A percentile compares a stretch with the other conserved stretches of the same genome.
These are phyloP conservation scores for Phyllotreta cruciferae DNA, from an alignment of 2,888 invertebrate genomes.

Conservation along the genomic window DNA sequence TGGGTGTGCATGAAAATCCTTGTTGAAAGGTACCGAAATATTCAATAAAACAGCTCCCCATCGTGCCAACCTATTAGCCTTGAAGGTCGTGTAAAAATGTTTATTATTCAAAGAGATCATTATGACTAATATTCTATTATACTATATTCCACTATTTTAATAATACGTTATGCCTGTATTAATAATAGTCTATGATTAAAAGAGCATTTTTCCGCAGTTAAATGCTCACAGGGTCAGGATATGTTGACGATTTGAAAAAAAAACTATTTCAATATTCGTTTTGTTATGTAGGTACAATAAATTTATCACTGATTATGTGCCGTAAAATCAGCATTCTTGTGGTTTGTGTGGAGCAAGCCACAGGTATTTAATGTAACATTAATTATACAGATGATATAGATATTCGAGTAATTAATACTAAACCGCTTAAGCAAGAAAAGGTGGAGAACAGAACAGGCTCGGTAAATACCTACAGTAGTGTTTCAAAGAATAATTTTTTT, in stretches of 20 bases:
- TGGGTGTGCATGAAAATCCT: neutral
- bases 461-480: too few relatives aligned
- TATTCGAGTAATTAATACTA: too few relatives aligned
- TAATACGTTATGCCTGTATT: conserved; percentile 12
- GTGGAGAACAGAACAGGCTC: too few relatives aligned
- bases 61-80: conserved; percentile 14
- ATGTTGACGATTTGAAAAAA: neutral
- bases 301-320: too few relatives aligned
- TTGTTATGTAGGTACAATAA: too few relatives aligned
- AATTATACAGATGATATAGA: too few relatives aligned
- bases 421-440: too few relatives aligned
- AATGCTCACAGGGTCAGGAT: conserved; percentile 13
- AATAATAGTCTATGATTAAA: conserved; percentile 19
- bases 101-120: conserved; percentile 12
- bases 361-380: too few relatives aligned
- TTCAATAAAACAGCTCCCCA: conserved; percentile 2
- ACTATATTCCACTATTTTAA: conserved; percentile 16
- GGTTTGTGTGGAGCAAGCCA: too few relatives aligned
- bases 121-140: conserved; percentile 21
- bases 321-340: too few relatives aligned
- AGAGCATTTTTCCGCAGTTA: conserved; percentile 6
- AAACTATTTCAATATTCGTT: too few relatives aligned
- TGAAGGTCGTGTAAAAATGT: conserved; percentile 3
- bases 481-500: too few relatives aligned
- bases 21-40: neutral